Percentiles rank a stretch among this genome's conserved stretches.
phyloP scores from a whole-genome alignment of 2,113 vertebrate genomes.

The Gallinago media region DNA sequence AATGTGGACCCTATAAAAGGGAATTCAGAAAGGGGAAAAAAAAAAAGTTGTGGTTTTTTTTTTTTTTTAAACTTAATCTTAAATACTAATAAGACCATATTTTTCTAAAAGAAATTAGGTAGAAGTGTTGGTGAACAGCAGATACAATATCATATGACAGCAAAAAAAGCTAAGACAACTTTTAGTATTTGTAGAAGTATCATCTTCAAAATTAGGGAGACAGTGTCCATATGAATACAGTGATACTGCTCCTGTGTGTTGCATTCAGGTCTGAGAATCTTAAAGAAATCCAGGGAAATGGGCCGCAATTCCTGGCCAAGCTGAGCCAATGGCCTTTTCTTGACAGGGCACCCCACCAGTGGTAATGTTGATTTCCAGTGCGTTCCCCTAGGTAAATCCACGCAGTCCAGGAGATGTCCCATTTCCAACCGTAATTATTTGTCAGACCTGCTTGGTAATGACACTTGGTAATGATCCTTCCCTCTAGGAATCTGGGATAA shows the following conservation, averaged over 20 bases:
- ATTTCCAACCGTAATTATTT: not conserved
- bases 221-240: not conserved
- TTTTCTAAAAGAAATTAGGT: not conserved
- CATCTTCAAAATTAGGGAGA: not conserved
- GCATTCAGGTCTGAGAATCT: not conserved
- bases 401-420: not conserved
- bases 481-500: not conserved
- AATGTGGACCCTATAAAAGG: slow-evolving; percentile 15
- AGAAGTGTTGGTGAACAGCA: not conserved
- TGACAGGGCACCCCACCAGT: not conserved
- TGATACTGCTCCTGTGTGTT: not conserved
- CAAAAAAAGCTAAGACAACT: not conserved
- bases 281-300: not conserved
- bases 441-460: not conserved
- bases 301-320: not conserved
- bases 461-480: not conserved
- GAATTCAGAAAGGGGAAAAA: slow-evolving; percentile 14
- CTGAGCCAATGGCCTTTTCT: not conserved
- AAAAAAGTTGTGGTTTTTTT: not conserved
- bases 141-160: not conserved
- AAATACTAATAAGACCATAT: not conserved
- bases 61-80: not conserved
- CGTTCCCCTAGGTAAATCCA: not conserved
- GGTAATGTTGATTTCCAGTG: not conserved
- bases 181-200: not conserved